These are phyloP conservation scores for Drosophila leontia DNA, from an alignment of 1,140 invertebrate genomes.

Conservation along the genomic window DNA sequence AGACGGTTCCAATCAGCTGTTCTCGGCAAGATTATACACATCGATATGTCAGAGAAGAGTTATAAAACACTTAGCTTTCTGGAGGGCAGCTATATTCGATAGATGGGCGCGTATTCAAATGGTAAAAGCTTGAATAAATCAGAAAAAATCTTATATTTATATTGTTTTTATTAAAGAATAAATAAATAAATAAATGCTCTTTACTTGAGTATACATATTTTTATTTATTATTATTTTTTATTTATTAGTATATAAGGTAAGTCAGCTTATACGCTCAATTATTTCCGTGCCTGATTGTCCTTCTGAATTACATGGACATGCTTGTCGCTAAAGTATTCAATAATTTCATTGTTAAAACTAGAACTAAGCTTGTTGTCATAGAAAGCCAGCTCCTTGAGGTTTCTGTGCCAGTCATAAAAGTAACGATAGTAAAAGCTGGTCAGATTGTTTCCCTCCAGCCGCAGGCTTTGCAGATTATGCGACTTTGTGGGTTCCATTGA, in stretches of 20 bases:
- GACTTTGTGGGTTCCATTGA: background rate
- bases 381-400: background rate
- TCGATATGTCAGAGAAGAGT: background rate
- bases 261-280: too few relatives aligned
- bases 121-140: too few relatives aligned
- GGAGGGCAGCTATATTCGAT: background rate
- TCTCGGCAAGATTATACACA: background rate
- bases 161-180: too few relatives aligned
- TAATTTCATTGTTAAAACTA: background rate
- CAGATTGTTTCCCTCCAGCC: background rate
- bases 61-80: background rate
- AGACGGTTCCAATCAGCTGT: background rate
- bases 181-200: too few relatives aligned
- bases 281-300: background rate
- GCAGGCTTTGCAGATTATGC: background rate
- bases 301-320: background rate
- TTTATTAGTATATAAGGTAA: too few relatives aligned
- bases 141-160: too few relatives aligned
- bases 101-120: background rate
- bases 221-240: too few relatives aligned
- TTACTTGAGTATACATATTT: too few relatives aligned
- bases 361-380: background rate
- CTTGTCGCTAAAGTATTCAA: background rate
- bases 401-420: background rate
- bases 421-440: background rate